Evolutionary conservation across 2,113 vertebrate species (phyloP).

Genomic region (Xiphophorus hellerii): DNA sequence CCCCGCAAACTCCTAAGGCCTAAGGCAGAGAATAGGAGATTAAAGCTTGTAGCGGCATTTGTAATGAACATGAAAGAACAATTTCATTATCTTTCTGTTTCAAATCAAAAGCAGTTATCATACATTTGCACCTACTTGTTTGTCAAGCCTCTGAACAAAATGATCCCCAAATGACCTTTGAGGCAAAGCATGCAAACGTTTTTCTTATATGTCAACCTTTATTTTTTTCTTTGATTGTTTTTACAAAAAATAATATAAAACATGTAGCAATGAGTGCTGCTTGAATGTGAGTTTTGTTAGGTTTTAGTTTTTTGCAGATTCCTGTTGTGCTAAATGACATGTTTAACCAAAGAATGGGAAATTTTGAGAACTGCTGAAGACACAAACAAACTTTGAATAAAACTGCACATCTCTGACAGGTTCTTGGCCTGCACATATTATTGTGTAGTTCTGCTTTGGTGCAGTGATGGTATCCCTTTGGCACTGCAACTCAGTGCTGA

Average conservation of each 20-base stretch:
- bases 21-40: neutral
- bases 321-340: slow-evolving; percentile 44
- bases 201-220: neutral
- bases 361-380: slow-evolving; percentile 34
- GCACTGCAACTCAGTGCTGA: slow-evolving; percentile 11
- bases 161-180: slow-evolving; percentile 28
- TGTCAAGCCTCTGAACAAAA: slow-evolving; percentile 23
- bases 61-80: slow-evolving; percentile 6
- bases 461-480: slow-evolving; percentile 29
- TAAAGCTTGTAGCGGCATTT: slow-evolving; percentile 4
- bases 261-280: slow-evolving; percentile 45
- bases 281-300: slow-evolving; percentile 36
- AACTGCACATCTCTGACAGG: slow-evolving; percentile 34
- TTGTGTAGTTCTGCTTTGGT: slow-evolving; percentile 27
- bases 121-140: slow-evolving; percentile 15
- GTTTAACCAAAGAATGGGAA: slow-evolving; percentile 33
- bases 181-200: slow-evolving; percentile 9
- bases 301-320: slow-evolving; percentile 54
- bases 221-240: slow-evolving; percentile 18
- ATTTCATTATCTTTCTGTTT: slow-evolving; percentile 17
- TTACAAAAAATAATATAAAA: slow-evolving; percentile 44
- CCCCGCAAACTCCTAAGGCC: neutral
- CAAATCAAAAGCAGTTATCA: slow-evolving; percentile 21
- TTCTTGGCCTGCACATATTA: neutral
- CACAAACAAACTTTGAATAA: slow-evolving; percentile 29